These are phyloP conservation scores for Rachycentron canadum DNA, from an alignment of 2,797 vertebrate species.

Conservation along the genomic window DNA sequence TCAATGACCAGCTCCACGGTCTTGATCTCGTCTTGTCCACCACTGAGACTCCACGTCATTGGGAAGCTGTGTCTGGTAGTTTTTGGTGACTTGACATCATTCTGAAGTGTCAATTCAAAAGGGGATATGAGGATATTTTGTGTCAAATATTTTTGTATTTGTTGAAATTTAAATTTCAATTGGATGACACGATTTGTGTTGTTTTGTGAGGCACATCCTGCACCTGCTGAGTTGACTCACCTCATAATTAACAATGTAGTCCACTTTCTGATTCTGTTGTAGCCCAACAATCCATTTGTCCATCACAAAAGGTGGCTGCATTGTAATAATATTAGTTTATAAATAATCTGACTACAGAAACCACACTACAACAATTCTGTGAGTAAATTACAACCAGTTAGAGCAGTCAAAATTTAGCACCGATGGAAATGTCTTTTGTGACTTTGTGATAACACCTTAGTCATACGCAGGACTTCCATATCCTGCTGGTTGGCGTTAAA, in stretches of 20 bases:
- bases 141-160: not conserved
- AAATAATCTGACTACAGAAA: not conserved
- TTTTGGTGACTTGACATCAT: constrained; percentile 92
- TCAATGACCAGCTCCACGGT: constrained; percentile 92
- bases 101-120: constrained; percentile 78
- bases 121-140: not conserved
- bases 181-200: not conserved
- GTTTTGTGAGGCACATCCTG: constrained; percentile 5
- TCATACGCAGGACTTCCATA: constrained; percentile 93
- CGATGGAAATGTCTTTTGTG: not conserved
- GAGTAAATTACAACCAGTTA: not conserved
- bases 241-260: constrained; percentile 95
- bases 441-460: constrained; percentile 86
- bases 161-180: constrained; percentile 9
- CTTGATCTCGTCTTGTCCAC: constrained; percentile 89
- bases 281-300: constrained; percentile 97
- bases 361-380: constrained; percentile 14
- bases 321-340: constrained; percentile 49
- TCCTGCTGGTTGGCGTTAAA: constrained; percentile 93
- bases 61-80: constrained; percentile 87
- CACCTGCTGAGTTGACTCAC: constrained; percentile 78
- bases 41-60: constrained; percentile 86
- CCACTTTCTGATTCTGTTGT: constrained; percentile 89
- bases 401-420: not conserved
- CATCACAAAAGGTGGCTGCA: constrained; percentile 98